Base-by-base conservation (phyloP, 64 coral and sea anemone species). In the Pachyseris speciosa region DNA sequence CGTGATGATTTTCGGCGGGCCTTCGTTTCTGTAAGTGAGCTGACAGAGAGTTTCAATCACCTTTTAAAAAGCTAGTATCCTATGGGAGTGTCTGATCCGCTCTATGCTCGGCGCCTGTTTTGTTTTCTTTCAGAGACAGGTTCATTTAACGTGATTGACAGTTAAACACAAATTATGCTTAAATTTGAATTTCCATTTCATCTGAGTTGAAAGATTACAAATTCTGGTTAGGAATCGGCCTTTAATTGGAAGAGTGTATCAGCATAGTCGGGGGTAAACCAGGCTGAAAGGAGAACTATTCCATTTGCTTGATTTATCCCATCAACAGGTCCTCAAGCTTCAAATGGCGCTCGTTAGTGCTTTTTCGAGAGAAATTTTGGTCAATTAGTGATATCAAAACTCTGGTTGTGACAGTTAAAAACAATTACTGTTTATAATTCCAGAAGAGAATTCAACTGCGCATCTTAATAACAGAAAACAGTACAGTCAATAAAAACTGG, bases 391-490 rank as follows among this genome's bases (percentile, higher is more conserved):
- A 84, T 92, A 71, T 84, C 78, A 53, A 74, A 40, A 74, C 47
- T 57, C 39, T 84, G 67, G 25, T 34, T 32, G 29, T 75, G 89
- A 57, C 78, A 91, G 89, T 72, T 91, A 33, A 53, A 83, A 91
- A 91, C 83, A 69, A 92, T 92, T 84, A 64, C n/a, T 92, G 78
- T 84, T 73, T 69, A 38, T 52, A 84, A 92, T 92, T 84, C 69
- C 89, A 50, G 72, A 79, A 69, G 63, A 70, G 79, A 84, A 64
- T 92, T 92, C 67, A 92, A 84, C 69, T 65, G 63, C 40, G 40
- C 69, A 64, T 84, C 84, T 60, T 84, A 84, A 84, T 58, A 92
- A 92, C 66, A 91, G 49, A 84, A 91, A 74, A 91, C 89, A 92
- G 45, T 61, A 79, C 10, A 92, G 51, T 73, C 89, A 92, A 92